Evolutionary conservation across 2,113 vertebrate species (phyloP), one percentile per base, ranked within the genome.

Genomic region (Empidonax traillii): DNA sequence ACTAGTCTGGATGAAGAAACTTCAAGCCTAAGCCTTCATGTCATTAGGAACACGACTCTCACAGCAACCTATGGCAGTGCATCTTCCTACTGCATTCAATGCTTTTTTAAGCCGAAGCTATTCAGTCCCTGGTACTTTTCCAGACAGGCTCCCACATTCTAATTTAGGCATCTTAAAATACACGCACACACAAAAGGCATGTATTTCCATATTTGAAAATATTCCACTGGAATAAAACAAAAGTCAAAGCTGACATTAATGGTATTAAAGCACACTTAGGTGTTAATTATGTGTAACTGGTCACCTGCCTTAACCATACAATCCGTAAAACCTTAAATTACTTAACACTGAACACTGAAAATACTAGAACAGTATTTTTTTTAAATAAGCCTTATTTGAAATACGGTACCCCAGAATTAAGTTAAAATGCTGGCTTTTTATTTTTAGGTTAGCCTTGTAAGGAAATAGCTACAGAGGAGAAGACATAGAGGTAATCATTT

Each of bases 51-150:
- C 0, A 1, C 1, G 46, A 79, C 10, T 18, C 56, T 49, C 3
- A 1, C 4, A 41, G 35, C 11, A 51, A 69, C 6, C 43, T 22
- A 28, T 1, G 1, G n/a, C 71, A 85, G 16, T 1, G 8, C 39
- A 69, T 58, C 31, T 77, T 90, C 76, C 41, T 53, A 4, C 37
- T 33, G 12, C 41, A 53, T 31, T 33, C n/a, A 41, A 41, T 2
- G 17, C 7, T 17, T 24, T 31, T 73, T 66, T 39, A 69, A 77
- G 23, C 21, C 43, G 62, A 87, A 79, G 49, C 21, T 78, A 27
- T 27, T 79, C 28, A 21, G 23, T 12, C 31, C 3, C 14, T 24
- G 16, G 35, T 23, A 79, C 12, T 89, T 73, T 12, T 62, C 37
- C 69, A 85, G 25, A 35, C 9, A 72, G 12, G 9, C 10, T 62